These are phyloP conservation scores for Lithophane leautieri DNA, from an alignment of 2,888 invertebrate species.

Conservation along the genomic window DNA sequence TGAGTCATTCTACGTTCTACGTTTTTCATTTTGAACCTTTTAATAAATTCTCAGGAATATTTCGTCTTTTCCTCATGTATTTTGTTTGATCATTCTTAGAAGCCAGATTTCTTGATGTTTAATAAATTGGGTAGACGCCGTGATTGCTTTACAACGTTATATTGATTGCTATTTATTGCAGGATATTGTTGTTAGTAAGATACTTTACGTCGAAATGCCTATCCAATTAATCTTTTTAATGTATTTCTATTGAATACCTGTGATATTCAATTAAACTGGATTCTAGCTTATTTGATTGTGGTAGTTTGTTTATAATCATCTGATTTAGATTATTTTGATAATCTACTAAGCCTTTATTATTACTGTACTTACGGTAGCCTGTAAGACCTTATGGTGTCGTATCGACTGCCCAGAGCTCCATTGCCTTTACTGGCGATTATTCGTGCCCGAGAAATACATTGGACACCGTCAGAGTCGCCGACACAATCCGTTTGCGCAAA, in stretches of 20 bases:
- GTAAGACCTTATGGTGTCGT: too few species aligned
- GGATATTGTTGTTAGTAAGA: conserved; percentile 25
- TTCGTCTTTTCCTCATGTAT: conserved; percentile 44
- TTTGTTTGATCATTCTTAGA: conserved; percentile 44
- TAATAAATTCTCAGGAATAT: conserved; percentile 50
- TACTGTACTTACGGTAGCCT: too few species aligned
- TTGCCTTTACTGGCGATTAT: too few species aligned
- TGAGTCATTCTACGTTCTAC: conserved; percentile 20
- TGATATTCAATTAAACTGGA: background rate
- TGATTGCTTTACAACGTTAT: conserved; percentile 50
- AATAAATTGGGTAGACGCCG: conserved; percentile 36
- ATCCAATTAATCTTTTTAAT: conserved; percentile 26
- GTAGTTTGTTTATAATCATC: background rate
- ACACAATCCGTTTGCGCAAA: too few species aligned
- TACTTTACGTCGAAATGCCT: background rate
- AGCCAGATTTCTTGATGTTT: conserved; percentile 47
- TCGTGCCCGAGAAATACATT: too few species aligned
- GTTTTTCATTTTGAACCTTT: conserved; percentile 18
- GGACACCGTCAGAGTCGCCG: too few species aligned
- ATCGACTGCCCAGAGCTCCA: too few species aligned
- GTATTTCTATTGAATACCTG: background rate
- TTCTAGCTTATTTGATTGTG: conserved; percentile 2
- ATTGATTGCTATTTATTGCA: conserved; percentile 42
- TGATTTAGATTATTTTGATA: conserved; percentile 20
- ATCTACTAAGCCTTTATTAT: background rate